Base-by-base conservation (phyloP, 2,888 invertebrate genomes). In the Mechanitis mazaeus region DNA sequence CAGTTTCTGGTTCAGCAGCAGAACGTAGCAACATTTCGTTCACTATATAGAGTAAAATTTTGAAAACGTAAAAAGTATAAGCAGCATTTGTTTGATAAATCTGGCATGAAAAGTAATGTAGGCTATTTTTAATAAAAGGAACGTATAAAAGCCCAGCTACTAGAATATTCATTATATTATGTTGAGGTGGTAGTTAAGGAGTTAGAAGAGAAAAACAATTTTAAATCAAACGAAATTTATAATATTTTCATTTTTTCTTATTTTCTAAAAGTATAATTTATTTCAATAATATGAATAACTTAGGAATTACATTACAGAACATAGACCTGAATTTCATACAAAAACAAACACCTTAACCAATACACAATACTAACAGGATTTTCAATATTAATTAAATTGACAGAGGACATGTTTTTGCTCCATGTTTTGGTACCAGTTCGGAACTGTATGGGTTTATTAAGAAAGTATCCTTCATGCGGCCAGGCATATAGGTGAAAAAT, bases 401-500 rank as follows among this genome's bases (percentile, higher is more conserved):
- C 60, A 85, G 71, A 33, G 83, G 83, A 72, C 87, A 88, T 9
- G 87, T 86, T 72, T 86, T 87, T 9, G 75, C 84, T 42, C 81
- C 84, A 66, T 69, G 65, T 66, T 81, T 86, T 6, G 82, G 79
- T 28, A 81, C 83, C 9, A 63, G 67, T 28, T 74, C 75, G 2
- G 82, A 77, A 65, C 80, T 82, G 67, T 83, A 86, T 1, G 88
- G 88, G 65, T 85, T 83, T 35, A 87, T 71, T 28, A 87, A 63
- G 73, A 79, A 81, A 4, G 76, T 78, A 65, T 87, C 88, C 65
- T 83, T 82, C 78, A 80, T 77, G 68, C 87, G 76, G 58, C 80
- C 80, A n/a, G 88, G 84, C 83, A 89, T 83, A 56, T 88, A 89
- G 0, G 88, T 86, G 66, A 84, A 88, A 69, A 80, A 88, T 64